Percentiles rank a stretch among this genome's conserved stretches.
Evolutionary conservation across 1,140 invertebrate genomes (phyloP).

Genomic region (Rhyzopertha dominica): DNA sequence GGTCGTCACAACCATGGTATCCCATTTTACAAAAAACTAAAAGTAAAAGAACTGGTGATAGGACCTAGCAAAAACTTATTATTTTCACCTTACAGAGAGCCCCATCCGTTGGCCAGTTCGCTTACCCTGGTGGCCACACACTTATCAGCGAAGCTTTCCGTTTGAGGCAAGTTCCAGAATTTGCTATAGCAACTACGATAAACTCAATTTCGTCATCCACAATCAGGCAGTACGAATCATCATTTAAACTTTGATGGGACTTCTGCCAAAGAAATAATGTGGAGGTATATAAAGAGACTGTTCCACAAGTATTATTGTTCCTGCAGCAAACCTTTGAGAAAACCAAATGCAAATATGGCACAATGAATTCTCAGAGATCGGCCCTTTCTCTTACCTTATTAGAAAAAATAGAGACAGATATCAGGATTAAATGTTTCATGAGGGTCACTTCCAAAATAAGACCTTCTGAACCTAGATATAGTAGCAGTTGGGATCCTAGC

Average conservation of each 20-base stretch:
- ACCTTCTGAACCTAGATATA: constrained; percentile 3
- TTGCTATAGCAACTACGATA: not conserved
- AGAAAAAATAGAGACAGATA: too few relatives aligned
- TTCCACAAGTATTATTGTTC: too few relatives aligned
- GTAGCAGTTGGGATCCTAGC: constrained; percentile 1
- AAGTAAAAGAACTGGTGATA: constrained; percentile 11
- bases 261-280: not conserved
- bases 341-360: too few relatives aligned
- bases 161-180: not conserved
- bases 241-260: not conserved
- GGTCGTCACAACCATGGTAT: constrained; percentile 14
- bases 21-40: constrained; percentile 9
- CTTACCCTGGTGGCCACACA: constrained; percentile 8
- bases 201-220: not conserved
- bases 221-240: not conserved
- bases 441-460: constrained; percentile 5
- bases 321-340: too few relatives aligned
- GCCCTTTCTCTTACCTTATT: too few relatives aligned
- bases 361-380: too few relatives aligned
- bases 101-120: constrained; percentile 4
- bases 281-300: too few relatives aligned
- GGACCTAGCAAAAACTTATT: constrained; percentile 11
- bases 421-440: constrained; percentile 7
- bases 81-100: constrained; percentile 10
- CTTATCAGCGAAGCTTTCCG: constrained; percentile 9